Base-by-base conservation (phyloP, 2,888 invertebrate genomes). In the Tetrapedia diversipes region DNA sequence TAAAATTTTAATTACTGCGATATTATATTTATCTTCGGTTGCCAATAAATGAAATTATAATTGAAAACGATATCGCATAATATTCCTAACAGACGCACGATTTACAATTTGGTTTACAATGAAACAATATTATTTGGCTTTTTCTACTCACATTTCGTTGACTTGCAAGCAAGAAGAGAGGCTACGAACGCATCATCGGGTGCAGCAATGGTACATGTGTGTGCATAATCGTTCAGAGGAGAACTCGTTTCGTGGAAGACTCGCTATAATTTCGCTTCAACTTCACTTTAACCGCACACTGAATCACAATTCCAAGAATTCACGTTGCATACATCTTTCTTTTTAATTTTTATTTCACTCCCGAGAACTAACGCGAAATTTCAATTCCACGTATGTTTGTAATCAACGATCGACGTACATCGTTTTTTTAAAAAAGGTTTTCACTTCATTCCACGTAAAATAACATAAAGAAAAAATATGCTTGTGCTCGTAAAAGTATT, bases 71-170 rank as follows among this genome's bases (percentile, higher is more conserved):
- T n/a, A n/a, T n/a, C n/a, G n/a, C 22, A 43, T 14, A 19, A 27
- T 53, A 32, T n/a, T 64, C 43, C 11, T 16, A 14, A 29, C 7
- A 29, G 11, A 24, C 41, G 11, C 11, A 8, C 11, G 4, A 19
- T n/a, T 14, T 1, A 49, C n/a, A n/a, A n/a, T n/a, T n/a, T n/a
- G n/a, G n/a, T n/a, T n/a, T n/a, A 34, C 22, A 57, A 65, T 11
- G n/a, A n/a, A n/a, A n/a, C n/a, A n/a, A n/a, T 59, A 32, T 64
- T 41, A 41, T 60, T 39, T 43, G 14, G 34, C 53, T 41, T 34
- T 24, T 60, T 41, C 27, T 75, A 75, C 75, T 75, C 59, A 75
- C 75, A 77, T 74, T 63, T 59, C 51, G 61, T 53, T 57, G 56
- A 16, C 3, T 22, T n/a, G 49, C 54, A 19, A 63, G 34, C 39